Evolutionary conservation across 2,113 vertebrate species (phyloP).

Genomic region (Hippocampus mohnikei): DNA sequence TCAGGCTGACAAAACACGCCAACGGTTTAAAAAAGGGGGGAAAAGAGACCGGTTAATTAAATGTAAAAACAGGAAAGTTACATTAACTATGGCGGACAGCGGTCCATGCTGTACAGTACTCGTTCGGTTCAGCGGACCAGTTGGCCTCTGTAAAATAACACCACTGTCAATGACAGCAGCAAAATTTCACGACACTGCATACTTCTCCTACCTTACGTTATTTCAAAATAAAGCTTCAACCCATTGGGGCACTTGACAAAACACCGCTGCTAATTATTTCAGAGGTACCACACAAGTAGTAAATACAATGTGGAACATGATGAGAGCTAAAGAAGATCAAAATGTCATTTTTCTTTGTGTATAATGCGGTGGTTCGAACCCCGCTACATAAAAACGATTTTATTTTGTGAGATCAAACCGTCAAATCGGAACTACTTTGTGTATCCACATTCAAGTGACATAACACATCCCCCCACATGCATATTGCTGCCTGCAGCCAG

Average conservation of each 20-base stretch:
- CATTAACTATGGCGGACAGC: slow-evolving; percentile 41
- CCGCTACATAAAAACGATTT: too few species aligned
- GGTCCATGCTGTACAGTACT: slow-evolving; percentile 48
- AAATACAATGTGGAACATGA: too few species aligned
- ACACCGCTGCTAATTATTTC: too few species aligned
- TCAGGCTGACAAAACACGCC: neutral
- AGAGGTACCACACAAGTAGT: too few species aligned
- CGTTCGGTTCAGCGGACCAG: slow-evolving; percentile 46
- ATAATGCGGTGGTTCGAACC: neutral
- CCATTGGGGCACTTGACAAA: too few species aligned
- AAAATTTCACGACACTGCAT: fast-evolving
- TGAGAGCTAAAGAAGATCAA: neutral
- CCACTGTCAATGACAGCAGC: slow-evolving; percentile 58
- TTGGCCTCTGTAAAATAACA: slow-evolving; percentile 50
- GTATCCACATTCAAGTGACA: neutral
- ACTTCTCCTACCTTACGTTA: neutral
- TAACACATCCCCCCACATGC: neutral
- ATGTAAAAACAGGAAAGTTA: slow-evolving; percentile 2
- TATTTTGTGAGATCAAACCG: neutral
- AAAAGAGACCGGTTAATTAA: slow-evolving; percentile 2
- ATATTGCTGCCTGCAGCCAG: neutral
- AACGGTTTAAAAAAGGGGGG: too few species aligned
- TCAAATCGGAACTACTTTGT: neutral
- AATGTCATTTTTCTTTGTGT: neutral
- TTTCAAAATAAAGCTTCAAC: slow-evolving; percentile 38